Percentiles rank a stretch among this genome's conserved stretches.
Evolutionary conservation across 2,797 vertebrate genomes (phyloP).

Genomic region (Neomorphus geoffroyi): DNA sequence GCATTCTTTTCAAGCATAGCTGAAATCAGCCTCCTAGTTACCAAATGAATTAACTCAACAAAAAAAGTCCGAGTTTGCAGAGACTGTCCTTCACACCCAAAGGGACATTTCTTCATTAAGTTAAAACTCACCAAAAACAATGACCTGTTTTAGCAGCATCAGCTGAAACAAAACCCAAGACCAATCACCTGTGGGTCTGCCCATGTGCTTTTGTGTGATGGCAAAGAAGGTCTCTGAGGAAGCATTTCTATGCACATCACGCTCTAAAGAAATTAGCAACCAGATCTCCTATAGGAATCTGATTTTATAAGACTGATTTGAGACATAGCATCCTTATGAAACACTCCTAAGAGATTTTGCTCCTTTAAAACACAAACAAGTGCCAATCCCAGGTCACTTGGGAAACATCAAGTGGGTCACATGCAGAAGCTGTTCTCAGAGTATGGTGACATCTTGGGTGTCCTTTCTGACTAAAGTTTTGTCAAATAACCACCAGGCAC

Average conservation of each 20-base stretch:
- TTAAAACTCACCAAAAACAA: background rate
- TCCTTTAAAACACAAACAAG: background rate
- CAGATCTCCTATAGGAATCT: background rate
- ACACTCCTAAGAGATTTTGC: background rate
- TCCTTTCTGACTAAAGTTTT: background rate
- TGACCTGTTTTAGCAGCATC: background rate
- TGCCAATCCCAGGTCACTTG: background rate
- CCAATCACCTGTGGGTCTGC: background rate
- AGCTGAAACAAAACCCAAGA: background rate
- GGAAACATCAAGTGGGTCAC: background rate
- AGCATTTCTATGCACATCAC: background rate
- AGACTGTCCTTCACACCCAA: background rate
- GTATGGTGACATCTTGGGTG: rapidly evolving
- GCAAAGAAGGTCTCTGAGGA: background rate
- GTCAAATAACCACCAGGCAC: background rate
- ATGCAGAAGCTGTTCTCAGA: rapidly evolving
- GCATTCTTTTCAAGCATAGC: background rate
- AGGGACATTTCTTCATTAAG: background rate
- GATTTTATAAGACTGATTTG: background rate
- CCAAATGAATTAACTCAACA: background rate
- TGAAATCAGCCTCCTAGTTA: background rate
- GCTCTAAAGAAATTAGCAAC: background rate
- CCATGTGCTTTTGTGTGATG: background rate
- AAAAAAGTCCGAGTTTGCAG: background rate
- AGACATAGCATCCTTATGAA: background rate